These are phyloP conservation scores for Euleptes europaea DNA, from an alignment of 2,113 vertebrate species.

Conservation along the genomic window DNA sequence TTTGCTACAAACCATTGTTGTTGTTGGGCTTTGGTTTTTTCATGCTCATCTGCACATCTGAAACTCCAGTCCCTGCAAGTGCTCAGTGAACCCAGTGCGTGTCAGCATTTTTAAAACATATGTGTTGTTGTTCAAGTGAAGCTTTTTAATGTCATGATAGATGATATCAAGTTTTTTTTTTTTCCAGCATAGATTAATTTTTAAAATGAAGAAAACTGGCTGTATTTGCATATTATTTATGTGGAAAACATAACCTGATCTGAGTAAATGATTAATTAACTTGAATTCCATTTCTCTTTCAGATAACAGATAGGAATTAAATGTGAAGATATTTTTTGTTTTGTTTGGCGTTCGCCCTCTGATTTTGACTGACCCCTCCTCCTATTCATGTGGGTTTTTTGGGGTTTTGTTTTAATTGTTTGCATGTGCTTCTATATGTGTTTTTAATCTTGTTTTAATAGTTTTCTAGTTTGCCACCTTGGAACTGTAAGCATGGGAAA, in stretches of 20 bases:
- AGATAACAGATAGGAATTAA: background rate
- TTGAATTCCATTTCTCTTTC: background rate
- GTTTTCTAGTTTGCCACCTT: too few relatives aligned
- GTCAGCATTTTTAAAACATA: background rate
- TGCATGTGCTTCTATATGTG: too few relatives aligned
- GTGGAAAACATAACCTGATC: background rate
- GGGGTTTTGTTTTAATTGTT: too few relatives aligned
- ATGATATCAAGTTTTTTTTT: background rate
- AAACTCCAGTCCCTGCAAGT: background rate
- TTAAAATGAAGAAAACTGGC: background rate
- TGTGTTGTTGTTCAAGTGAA: background rate
- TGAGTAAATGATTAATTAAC: conserved; percentile 9
- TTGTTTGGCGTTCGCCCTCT: too few relatives aligned
- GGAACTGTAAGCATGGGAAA: conserved; percentile 1
- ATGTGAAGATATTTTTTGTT: background rate
- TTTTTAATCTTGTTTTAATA: too few relatives aligned
- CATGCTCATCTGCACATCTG: background rate
- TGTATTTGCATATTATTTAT: conserved; percentile 2
- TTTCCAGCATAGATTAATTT: background rate
- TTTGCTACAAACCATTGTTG: background rate
- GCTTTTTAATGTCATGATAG: background rate
- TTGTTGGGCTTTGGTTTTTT: background rate
- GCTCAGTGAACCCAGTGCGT: background rate
- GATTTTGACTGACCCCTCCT: too few relatives aligned
- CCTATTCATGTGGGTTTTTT: too few relatives aligned